Conservation (phyloP, 1,140 invertebrate species). For the Drosophila prosaltans region DNA sequence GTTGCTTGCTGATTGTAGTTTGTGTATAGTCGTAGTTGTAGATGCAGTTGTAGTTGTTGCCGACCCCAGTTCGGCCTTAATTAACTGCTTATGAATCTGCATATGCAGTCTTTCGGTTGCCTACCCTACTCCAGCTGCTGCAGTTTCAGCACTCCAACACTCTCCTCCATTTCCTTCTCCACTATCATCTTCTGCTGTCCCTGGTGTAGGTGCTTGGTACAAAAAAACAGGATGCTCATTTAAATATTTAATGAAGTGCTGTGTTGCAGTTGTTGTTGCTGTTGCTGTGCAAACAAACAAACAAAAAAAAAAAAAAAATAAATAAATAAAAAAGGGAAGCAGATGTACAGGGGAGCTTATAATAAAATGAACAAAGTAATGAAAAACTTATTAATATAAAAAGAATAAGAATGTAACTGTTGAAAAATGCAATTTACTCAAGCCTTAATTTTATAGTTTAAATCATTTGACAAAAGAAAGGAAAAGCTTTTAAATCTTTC, state of each 20-base stretch:
- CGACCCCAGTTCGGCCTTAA: conserved; percentile 13
- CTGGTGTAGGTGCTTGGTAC: conserved; percentile 22
- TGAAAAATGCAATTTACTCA: not conserved
- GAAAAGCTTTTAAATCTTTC: no score
- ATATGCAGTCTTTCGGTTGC: conserved; percentile 8
- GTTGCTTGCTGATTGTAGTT: conserved; percentile 64
- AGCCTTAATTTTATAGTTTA: no score
- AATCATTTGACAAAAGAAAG: no score
- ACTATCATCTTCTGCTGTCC: conserved; percentile 6
- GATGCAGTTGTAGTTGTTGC: conserved; percentile 59
- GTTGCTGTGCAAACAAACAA: conserved; percentile 19
- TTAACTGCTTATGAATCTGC: not conserved
- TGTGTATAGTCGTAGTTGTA: conserved; percentile 76
- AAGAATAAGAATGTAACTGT: not conserved
- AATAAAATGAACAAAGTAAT: not conserved
- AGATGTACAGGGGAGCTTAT: not conserved
- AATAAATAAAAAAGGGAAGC: conserved; percentile 1
- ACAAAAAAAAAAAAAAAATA: conserved; percentile 17
- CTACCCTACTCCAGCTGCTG: not conserved
- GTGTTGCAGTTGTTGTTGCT: conserved; percentile 58
- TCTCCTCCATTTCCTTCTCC: not conserved
- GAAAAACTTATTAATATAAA: not conserved
- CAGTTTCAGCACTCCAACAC: not conserved
- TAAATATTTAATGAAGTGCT: conserved; percentile 82
- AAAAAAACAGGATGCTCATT: conserved; percentile 78